Evolutionary conservation across 2,797 vertebrate species (phyloP), one percentile per base, ranked within the genome.

Genomic region (Apogon talboti): DNA sequence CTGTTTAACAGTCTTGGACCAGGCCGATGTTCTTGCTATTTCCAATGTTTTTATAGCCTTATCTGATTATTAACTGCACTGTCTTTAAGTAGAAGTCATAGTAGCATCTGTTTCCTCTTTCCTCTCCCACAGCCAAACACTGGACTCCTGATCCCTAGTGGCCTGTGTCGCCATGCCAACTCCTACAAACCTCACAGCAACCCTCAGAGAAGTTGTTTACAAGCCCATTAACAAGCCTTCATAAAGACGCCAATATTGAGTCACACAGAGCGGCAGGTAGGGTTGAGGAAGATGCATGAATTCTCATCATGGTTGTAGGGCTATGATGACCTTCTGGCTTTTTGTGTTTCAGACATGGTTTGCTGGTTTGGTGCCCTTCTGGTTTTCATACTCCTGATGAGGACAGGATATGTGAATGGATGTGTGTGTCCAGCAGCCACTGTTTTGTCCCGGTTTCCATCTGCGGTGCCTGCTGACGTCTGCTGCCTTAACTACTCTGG

Each of bases 401-500:
- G 74, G 19, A 78, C 70, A 5, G 57, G 73, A 1, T 73, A 54
- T 1, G 67, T 11, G 0, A 60, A 51, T 1, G 74, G 73, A 24
- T 97, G 95, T 58, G 79, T 79, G 68, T 97, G 96, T 87, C 92
- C 91, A 0, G n/a, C 64, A 14, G 86, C 86, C 70, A 83, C 82
- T 47, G 33, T 91, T 81, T 83, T 91, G 82, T 59, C 90, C 53
- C 76, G 65, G 57, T 93, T 95, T 79, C 91, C 78, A 43, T 84
- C 83, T 0, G 53, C 49, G 56, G 65, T 92, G 0, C 71, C 85
- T 2, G 45, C 75, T 0, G 85, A 89, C 55, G 78, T 55, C 60
- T 96, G 95, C 61, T 97, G 96, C 83, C 76, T 96, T 81, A 97
- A 96, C 87, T 93, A 88, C 87, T 95, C 93, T 1, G 91, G 94